These are phyloP conservation scores for Danaus chrysippus DNA, from an alignment of 2,888 invertebrate genomes.

Conservation along the genomic window DNA sequence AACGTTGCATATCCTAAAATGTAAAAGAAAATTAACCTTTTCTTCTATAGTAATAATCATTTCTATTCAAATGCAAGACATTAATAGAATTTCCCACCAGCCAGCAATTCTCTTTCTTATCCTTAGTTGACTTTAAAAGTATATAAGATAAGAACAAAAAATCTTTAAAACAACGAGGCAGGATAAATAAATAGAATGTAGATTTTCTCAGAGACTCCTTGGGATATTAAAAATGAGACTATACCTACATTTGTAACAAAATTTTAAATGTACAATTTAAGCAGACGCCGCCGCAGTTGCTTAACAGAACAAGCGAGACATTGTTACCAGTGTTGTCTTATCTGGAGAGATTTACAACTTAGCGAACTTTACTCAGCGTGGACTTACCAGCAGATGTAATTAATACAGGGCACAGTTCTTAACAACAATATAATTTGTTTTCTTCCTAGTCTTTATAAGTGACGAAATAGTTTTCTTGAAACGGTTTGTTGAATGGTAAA, in stretches of 20 bases:
- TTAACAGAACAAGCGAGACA: background rate
- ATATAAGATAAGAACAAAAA: no score
- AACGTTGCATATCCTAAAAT: no score
- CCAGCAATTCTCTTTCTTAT: no score
- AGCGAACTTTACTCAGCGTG: background rate
- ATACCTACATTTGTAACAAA: background rate
- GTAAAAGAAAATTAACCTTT: no score
- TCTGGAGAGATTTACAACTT: conserved; percentile 4
- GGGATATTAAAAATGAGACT: no score
- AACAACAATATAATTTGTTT: background rate
- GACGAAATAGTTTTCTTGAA: conserved; percentile 15
- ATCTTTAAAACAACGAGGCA: no score
- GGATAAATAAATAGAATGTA: no score
- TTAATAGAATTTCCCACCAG: no score
- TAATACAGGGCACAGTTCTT: conserved; percentile 1
- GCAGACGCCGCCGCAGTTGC: background rate
- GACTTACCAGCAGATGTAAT: background rate
- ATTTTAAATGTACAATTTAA: background rate
- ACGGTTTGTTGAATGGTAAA: background rate
- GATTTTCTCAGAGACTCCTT: no score
- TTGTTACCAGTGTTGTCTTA: background rate
- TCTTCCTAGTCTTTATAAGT: conserved; percentile 10
- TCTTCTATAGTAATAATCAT: no score
- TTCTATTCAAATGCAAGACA: no score
- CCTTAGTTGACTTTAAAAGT: no score